These are phyloP conservation scores for Noctua fimbriata DNA, from an alignment of 2,888 invertebrate genomes.

Conservation along the genomic window DNA sequence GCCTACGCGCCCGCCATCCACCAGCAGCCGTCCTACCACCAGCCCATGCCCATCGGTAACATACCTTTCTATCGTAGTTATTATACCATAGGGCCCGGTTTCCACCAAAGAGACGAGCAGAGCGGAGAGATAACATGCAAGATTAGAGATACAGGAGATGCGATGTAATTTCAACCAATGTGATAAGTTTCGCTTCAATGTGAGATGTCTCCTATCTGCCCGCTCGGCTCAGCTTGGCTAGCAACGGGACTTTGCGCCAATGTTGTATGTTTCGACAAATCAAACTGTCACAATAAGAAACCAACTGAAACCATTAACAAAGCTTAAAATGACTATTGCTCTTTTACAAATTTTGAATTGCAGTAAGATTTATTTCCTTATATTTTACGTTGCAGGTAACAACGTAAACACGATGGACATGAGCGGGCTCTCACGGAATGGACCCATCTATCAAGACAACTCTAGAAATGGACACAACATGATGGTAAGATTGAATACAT, in stretches of 20 bases:
- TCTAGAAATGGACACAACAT: slow-evolving; percentile 88
- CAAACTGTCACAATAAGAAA: background rate
- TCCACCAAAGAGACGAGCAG: background rate
- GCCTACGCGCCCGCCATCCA: slow-evolving; percentile 72
- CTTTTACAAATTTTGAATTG: background rate
- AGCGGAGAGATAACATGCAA: background rate
- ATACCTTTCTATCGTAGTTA: fast-evolving
- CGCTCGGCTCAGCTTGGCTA: background rate
- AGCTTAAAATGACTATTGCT: background rate
- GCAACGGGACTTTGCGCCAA: background rate
- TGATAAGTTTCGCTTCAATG: background rate
- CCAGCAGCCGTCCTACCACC: slow-evolving; percentile 72
- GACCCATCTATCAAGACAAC: slow-evolving; percentile 88
- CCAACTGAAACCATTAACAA: background rate
- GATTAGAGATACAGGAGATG: background rate
- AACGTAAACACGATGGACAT: slow-evolving; percentile 86
- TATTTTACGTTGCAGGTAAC: slow-evolving; percentile 76
- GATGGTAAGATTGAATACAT: slow-evolving; percentile 77
- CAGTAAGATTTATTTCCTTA: background rate
- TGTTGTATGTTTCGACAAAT: background rate
- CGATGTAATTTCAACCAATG: background rate
- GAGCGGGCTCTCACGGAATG: slow-evolving; percentile 85
- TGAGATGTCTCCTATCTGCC: background rate
- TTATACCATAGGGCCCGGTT: background rate
- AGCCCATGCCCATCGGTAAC: slow-evolving; percentile 73